phyloP scores from a whole-genome alignment of 1,140 invertebrate genomes.

The Drosophila takahashii region DNA sequence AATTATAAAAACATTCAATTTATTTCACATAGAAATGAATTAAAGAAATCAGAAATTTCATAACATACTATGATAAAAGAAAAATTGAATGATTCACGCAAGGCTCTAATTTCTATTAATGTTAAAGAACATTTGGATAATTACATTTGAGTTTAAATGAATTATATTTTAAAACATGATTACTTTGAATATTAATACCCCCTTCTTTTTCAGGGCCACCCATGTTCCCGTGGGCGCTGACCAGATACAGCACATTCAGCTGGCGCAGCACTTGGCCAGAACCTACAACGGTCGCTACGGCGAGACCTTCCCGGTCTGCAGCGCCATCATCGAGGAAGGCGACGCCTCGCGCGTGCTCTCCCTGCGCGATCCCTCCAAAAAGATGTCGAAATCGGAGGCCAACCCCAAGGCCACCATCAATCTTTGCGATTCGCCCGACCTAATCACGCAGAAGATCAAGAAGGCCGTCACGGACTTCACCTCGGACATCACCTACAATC shows the following conservation, averaged over 20 bases:
- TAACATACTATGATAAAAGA: no score
- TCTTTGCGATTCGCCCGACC: slow-evolving; percentile 92
- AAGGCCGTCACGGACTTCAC: slow-evolving; percentile 97
- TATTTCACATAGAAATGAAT: no score
- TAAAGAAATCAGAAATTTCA: no score
- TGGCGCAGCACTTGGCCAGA: slow-evolving; percentile 92
- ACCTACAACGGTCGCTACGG: slow-evolving; percentile 93
- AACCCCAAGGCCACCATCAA: slow-evolving; percentile 92
- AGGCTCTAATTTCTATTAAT: no score
- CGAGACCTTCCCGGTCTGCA: slow-evolving; percentile 91
- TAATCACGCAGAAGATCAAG: slow-evolving; percentile 92
- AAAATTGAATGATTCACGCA: no score
- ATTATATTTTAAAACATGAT: no score
- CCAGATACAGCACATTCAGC: slow-evolving; percentile 96
- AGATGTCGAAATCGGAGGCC: slow-evolving; percentile 99
- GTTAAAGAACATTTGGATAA: no score
- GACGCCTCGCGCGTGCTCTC: slow-evolving; percentile 90
- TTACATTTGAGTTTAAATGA: no score
- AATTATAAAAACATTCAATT: no score
- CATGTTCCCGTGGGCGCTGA: slow-evolving; percentile 98
- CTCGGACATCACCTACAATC: slow-evolving; percentile 93
- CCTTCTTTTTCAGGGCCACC: slow-evolving; percentile 88
- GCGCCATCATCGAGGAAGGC: slow-evolving; percentile 87
- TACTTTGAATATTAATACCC: not conserved
- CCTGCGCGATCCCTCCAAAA: slow-evolving; percentile 93